Conservation (phyloP, 2,797 vertebrate species). For the Ptychadena robeensis region DNA sequence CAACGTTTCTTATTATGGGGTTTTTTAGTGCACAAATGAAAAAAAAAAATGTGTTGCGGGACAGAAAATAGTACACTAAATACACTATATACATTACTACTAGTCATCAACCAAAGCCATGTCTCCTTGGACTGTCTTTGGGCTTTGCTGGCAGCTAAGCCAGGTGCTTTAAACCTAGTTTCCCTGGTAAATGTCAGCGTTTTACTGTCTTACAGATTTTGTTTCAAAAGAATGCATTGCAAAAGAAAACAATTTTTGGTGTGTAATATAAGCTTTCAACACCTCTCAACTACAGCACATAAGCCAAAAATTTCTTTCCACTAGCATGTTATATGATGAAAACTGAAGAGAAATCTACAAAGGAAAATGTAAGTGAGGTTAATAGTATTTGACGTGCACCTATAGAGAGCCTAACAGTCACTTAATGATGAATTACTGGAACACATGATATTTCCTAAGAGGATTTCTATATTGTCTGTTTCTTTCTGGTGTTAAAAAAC, state of each 20-base stretch:
- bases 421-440: conserved; percentile 52
- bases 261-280: conserved; percentile 60
- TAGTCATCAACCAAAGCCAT: conserved; percentile 11
- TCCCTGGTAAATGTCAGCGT: conserved; percentile 46
- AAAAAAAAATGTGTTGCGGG: background rate
- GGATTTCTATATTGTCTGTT: conserved; percentile 38
- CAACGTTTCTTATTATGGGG: background rate
- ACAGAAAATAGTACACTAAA: background rate
- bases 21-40: background rate
- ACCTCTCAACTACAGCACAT: conserved; percentile 36
- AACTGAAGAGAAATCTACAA: conserved; percentile 41
- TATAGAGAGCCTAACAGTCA: conserved; percentile 29
- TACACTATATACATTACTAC: background rate
- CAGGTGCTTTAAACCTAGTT: conserved; percentile 38
- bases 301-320: conserved; percentile 56
- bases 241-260: conserved; percentile 54
- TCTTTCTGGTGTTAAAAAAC: conserved; percentile 23
- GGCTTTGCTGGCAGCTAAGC: conserved; percentile 25
- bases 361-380: conserved; percentile 30
- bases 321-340: conserved; percentile 45
- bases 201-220: conserved; percentile 55
- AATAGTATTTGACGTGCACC: conserved; percentile 37
- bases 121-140: conserved; percentile 30
- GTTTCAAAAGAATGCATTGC: conserved; percentile 54
- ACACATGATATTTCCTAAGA: conserved; percentile 38